phyloP scores from a whole-genome alignment of 2,113 vertebrate genomes.

The Megaleporinus macrocephalus region DNA sequence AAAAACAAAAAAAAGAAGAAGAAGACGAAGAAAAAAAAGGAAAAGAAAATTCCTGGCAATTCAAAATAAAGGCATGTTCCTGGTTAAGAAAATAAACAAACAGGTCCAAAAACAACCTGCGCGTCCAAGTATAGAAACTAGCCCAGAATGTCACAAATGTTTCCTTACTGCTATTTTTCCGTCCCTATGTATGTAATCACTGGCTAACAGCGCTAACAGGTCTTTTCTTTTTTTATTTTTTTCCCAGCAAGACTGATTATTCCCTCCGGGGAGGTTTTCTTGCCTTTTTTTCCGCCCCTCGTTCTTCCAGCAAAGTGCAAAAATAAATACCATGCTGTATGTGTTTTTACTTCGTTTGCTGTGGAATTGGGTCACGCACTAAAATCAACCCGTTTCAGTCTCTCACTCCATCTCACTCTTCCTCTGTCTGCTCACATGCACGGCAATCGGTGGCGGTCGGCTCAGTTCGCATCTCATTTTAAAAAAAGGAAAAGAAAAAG shows the following conservation, averaged over 20 bases:
- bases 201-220: constrained; percentile 61
- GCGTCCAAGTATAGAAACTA: constrained; percentile 9
- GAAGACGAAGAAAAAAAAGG: too few relatives aligned
- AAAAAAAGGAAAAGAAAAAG: too few relatives aligned
- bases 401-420: background rate
- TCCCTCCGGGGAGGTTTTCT: constrained; percentile 62
- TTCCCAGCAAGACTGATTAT: constrained; percentile 60
- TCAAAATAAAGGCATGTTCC: background rate
- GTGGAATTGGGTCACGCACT: constrained; percentile 79
- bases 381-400: constrained; percentile 69
- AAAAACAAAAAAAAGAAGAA: background rate
- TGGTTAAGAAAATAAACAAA: constrained; percentile 11
- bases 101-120: background rate
- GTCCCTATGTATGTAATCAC: constrained; percentile 61
- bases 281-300: constrained; percentile 32
- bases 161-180: constrained; percentile 8
- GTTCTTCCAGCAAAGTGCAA: constrained; percentile 59
- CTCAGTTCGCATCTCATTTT: constrained; percentile 58
- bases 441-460: constrained; percentile 59
- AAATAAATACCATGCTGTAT: constrained; percentile 51
- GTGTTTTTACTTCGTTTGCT: constrained; percentile 69
- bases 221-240: constrained; percentile 50
- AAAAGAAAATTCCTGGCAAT: background rate
- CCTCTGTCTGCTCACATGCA: constrained; percentile 48
- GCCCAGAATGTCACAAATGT: background rate